phyloP scores from a whole-genome alignment of 2,888 invertebrate species.

The Andrena praecox region DNA sequence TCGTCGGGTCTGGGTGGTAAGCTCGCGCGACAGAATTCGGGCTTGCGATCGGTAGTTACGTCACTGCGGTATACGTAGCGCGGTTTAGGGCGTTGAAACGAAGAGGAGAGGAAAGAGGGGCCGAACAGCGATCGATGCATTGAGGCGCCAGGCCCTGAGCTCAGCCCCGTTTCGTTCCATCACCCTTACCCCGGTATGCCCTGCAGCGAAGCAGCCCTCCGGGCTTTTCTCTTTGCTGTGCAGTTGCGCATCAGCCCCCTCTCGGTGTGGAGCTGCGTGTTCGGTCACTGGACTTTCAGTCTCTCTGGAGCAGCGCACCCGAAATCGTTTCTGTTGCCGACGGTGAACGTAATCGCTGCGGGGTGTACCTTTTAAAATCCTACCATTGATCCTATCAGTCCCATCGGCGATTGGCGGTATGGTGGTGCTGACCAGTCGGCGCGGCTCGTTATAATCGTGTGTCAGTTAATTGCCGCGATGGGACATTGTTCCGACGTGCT shows the following conservation, averaged over 20 bases:
- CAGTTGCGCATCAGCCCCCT: conserved; percentile 73
- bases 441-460: conserved; percentile 15
- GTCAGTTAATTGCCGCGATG: not conserved
- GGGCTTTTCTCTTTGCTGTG: conserved; percentile 63
- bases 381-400: no score
- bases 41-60: conserved; percentile 33
- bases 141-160: conserved; percentile 80
- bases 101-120: conserved; percentile 45
- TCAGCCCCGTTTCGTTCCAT: conserved; percentile 72
- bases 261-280: conserved; percentile 48
- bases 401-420: not conserved
- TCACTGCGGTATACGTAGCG: conserved; percentile 35
- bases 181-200: conserved; percentile 63
- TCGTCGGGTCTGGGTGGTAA: no score
- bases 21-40: not conserved
- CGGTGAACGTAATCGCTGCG: not conserved
- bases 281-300: conserved; percentile 35
- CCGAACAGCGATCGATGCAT: conserved; percentile 79
- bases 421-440: conserved; percentile 14
- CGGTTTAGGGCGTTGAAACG: conserved; percentile 56
- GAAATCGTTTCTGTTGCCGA: not conserved
- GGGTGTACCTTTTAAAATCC: not conserved
- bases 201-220: conserved; percentile 69
- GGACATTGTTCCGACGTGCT: conserved; percentile 10
- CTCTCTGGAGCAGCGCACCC: not conserved